phyloP scores from a whole-genome alignment of 2,113 vertebrate genomes.

The Odocoileus virginianus region DNA sequence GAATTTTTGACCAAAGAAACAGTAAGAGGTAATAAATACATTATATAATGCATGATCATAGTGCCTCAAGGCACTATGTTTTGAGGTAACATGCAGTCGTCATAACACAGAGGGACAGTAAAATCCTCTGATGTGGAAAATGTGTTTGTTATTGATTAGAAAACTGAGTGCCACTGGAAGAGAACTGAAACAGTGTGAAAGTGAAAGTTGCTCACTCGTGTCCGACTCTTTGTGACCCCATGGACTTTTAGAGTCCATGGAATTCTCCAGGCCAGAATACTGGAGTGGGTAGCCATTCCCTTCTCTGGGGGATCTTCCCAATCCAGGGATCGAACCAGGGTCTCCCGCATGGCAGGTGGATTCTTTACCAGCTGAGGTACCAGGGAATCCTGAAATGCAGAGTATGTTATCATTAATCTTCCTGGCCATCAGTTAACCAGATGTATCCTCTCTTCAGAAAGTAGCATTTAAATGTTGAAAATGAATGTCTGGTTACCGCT shows the following conservation, averaged over 20 bases:
- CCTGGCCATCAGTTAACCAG: neutral
- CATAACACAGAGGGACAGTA: neutral
- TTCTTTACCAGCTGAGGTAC: neutral
- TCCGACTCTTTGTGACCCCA: fast-evolving
- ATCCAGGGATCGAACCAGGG: neutral
- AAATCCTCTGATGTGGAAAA: neutral
- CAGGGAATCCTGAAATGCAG: neutral
- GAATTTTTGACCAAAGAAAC: neutral
- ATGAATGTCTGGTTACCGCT: neutral
- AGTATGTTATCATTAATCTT: neutral
- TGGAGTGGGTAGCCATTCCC: neutral
- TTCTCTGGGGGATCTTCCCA: neutral
- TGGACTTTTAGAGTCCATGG: neutral
- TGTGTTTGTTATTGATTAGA: neutral
- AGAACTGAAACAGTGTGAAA: neutral
- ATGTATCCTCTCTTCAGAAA: neutral
- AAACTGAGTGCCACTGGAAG: neutral
- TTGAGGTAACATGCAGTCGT: neutral
- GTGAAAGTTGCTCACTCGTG: neutral
- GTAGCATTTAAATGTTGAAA: neutral
- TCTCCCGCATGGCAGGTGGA: neutral
- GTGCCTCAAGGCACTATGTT: neutral
- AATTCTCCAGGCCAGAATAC: neutral
- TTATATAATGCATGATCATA: neutral
- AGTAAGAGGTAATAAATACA: neutral